Base-by-base conservation (phyloP, 2,888 invertebrate species). In the Griposia aprilina region DNA sequence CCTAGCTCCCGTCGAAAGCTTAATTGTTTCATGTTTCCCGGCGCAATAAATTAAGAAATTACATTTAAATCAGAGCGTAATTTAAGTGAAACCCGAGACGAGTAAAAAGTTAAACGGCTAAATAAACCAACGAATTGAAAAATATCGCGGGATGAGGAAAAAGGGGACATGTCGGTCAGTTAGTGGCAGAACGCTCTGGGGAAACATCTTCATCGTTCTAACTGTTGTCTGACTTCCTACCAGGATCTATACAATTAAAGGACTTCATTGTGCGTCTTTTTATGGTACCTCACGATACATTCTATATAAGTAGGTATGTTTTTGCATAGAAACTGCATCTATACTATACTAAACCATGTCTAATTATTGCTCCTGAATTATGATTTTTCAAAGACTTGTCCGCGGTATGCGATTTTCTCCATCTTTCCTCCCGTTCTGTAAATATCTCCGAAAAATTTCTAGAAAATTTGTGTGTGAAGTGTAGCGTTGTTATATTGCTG, bases 11-110 rank as follows among this genome's bases (percentile, higher is more conserved):
- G 69, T 77, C 76, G 81, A 76, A 76, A 81, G 74, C 81, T 74
- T 88, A 88, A 89, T 89, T 89, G 82, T 81, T 86, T 86, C 72
- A 85, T 88, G 82, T 88, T 82, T 78, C 77, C 68, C 71, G 65
- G 74, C 81, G 88, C 80, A 74, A 85, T 83, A 88, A 88, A 87
- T 88, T 87, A 83, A 82, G 76, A 84, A 88, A 86, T 86, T 83
- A 83, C 65, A 82, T 87, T 85, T 85, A 83, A 88, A 88, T 87
- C 76, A 81, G 66, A 85, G 69, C 72, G 79, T 75, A 84, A 88
- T 88, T 86, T 81, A 84, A 88, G 79, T 88, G 81, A 80, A 87
- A 79, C 80, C 67, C 76, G 81, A 83, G 84, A 81, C 69, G 85
- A 82, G 83, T 81, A 85, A 81, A 80, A 80, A 84, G 74, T 82